Base-by-base conservation (phyloP, 2,888 invertebrate species). In the Amblyjoppa proteus region DNA sequence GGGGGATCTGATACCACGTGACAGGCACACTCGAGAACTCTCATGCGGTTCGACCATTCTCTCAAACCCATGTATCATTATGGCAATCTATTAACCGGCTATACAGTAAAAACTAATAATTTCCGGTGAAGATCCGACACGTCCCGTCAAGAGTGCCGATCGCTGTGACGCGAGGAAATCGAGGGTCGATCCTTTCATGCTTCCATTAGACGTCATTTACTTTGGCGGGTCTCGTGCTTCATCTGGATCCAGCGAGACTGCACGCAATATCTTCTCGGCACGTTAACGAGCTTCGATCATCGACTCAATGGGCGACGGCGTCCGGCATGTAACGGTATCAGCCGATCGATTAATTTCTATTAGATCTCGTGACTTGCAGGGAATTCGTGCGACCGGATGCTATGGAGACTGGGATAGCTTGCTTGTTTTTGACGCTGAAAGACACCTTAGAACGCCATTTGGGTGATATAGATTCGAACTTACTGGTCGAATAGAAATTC, bases 71-170 rank as follows among this genome's bases (percentile, higher is more conserved):
- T 64, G 16, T 16, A 31, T 64, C 64, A 64, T 64, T 31, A 31
- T 16, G n/a, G 34, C 64, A 64, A 31, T 34, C 31, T 7, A 13
- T 34, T n/a, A 31, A 31, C 64, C 13, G 34, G 16, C 41, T 16
- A 6, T 28, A 71, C 79, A 20, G 53, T 58, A 73, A 51, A 73
- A 80, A 80, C 71, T 80, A 71, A 80, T 73, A 70, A 80, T 80
- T 80, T 80, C 79, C 79, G 79, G 79, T 73, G 71, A 51, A 64
- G 38, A 73, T 61, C 64, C 64, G 79, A 51, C 61, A 31, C 28
- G 51, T 66, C 11, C 64, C 61, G 58, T 73, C 71, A 3, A 64
- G 64, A 70, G 25, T 9, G 34, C 38, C 28, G 49, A 51, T 71
- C 34, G 34, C 61, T 61, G 11, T 34, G 58, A 28, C 34, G 49